Conservation (phyloP, 2,113 vertebrate genomes). For the Plestiodon gilberti region DNA sequence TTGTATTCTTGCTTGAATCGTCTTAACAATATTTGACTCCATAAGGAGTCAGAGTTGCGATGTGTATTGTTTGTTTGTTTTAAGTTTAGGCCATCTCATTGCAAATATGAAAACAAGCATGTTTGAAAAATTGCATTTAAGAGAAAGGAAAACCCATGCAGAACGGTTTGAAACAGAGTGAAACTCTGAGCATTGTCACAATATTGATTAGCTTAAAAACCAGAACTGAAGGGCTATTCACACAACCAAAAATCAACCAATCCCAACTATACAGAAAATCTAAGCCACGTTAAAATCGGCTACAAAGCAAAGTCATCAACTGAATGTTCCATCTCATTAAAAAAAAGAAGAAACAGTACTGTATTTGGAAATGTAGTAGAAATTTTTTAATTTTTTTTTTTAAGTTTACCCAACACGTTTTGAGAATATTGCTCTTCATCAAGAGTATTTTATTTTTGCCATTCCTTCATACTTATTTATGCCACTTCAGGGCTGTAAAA, state of each 20-base stretch:
- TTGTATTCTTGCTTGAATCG: conserved; percentile 58
- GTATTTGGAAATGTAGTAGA: neutral
- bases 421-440: neutral
- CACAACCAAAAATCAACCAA: neutral
- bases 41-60: conserved; percentile 49
- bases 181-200: conserved; percentile 75
- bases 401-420: neutral
- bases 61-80: conserved; percentile 25
- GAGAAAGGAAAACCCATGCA: conserved; percentile 62
- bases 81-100: conserved; percentile 67
- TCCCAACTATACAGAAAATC: neutral
- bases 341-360: neutral
- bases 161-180: conserved; percentile 62
- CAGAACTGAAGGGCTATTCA: conserved; percentile 9
- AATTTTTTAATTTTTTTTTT: neutral
- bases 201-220: conserved; percentile 72
- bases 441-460: neutral
- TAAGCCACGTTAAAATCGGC: neutral
- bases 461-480: neutral
- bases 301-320: neutral
- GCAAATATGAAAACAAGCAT: conserved; percentile 77
- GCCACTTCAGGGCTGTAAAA: neutral
- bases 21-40: conserved; percentile 76
- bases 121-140: conserved; percentile 70
- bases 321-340: neutral